phyloP scores from a whole-genome alignment of 2,797 vertebrate genomes.

The Tinamus major region DNA sequence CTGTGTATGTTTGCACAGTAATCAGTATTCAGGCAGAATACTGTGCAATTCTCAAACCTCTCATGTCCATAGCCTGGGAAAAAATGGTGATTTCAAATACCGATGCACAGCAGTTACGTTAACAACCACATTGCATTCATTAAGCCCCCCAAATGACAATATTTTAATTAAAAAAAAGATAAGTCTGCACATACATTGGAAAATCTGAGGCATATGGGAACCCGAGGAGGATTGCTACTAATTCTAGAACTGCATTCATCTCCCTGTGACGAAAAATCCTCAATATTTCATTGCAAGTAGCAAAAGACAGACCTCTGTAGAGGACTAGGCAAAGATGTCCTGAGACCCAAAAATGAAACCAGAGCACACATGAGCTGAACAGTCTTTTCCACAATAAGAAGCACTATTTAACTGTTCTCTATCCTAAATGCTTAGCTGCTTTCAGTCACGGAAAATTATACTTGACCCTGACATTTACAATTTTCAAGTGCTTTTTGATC shows the following conservation, averaged over 20 bases:
- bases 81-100: neutral
- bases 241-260: neutral
- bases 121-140: neutral
- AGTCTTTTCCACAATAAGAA: neutral
- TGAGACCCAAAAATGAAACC: neutral
- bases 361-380: neutral
- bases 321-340: neutral
- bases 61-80: neutral
- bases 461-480: neutral
- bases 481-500: neutral
- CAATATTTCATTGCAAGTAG: neutral
- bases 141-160: neutral
- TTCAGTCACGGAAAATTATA: neutral
- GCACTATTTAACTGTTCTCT: neutral
- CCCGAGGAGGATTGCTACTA: neutral
- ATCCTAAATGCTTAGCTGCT: neutral
- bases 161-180: neutral
- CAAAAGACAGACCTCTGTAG: neutral
- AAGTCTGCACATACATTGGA: accelerated
- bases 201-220: neutral
- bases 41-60: neutral
- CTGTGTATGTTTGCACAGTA: neutral
- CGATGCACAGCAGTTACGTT: neutral
- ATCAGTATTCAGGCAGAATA: neutral
- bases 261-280: neutral